These are phyloP conservation scores for Ceyx cyanopectus DNA, from an alignment of 2,113 vertebrate genomes.

Conservation along the genomic window DNA sequence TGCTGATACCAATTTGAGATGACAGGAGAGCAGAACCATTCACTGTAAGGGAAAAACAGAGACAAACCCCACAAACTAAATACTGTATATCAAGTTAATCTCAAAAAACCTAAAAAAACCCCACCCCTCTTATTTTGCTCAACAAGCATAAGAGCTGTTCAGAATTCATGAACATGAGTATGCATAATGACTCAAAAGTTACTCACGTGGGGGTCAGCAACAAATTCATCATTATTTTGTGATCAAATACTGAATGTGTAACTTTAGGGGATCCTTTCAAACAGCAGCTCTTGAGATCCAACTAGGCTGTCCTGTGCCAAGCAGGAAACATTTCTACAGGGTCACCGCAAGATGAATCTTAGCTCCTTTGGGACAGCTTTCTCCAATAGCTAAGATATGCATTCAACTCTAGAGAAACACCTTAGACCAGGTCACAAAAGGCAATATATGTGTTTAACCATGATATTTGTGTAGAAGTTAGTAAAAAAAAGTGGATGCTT, in stretches of 20 bases:
- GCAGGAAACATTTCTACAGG: not conserved
- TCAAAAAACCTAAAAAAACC: not conserved
- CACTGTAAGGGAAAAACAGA: not conserved
- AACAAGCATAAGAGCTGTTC: not conserved
- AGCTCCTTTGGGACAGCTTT: not conserved
- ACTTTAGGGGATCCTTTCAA: not conserved
- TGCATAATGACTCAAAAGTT: not conserved
- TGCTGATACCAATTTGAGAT: not conserved
- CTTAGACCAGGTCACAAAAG: not conserved
- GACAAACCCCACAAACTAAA: not conserved
- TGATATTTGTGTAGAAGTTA: constrained; percentile 20
- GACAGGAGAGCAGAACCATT: not conserved
- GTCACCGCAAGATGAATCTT: not conserved
- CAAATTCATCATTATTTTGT: not conserved
- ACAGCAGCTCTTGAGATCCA: not conserved
- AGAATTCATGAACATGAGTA: not conserved
- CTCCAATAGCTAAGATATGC: not conserved
- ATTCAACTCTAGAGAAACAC: constrained; percentile 63
- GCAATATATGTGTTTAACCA: not conserved
- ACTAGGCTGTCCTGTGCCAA: not conserved
- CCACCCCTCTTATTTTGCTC: not conserved
- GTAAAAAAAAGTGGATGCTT: constrained; percentile 8
- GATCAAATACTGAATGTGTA: not conserved
- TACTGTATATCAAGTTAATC: not conserved
- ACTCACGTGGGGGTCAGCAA: not conserved